Conservation (phyloP, 2,888 invertebrate genomes). For the Disparrhopalites patrizii region DNA sequence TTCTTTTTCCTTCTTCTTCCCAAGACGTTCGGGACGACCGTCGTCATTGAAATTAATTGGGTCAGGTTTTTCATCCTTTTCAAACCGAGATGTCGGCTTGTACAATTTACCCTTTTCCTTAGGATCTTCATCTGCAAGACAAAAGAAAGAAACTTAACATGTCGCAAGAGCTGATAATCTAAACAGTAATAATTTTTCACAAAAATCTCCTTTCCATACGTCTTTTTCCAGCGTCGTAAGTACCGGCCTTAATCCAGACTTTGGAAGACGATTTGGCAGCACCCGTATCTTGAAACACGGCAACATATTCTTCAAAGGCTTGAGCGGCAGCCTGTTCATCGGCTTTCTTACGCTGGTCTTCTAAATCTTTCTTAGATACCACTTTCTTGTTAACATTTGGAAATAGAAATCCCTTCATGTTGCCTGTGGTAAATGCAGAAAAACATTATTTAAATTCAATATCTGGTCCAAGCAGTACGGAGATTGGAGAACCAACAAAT, state of each 20-base stretch:
- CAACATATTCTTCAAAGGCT: slow-evolving; percentile 95
- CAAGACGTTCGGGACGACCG: slow-evolving; percentile 60
- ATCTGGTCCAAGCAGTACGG: no score
- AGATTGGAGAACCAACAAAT: no score
- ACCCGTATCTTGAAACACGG: slow-evolving; percentile 85
- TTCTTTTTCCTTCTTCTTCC: slow-evolving; percentile 69
- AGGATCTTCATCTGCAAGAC: slow-evolving; percentile 73
- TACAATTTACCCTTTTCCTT: slow-evolving; percentile 87
- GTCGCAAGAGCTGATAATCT: not conserved
- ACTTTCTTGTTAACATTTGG: slow-evolving; percentile 30
- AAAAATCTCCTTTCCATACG: no score
- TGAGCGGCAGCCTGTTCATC: slow-evolving; percentile 88
- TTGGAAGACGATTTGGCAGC: slow-evolving; percentile 65
- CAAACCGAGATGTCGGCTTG: slow-evolving; percentile 78
- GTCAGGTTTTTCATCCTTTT: slow-evolving; percentile 52
- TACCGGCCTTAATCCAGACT: slow-evolving; percentile 97
- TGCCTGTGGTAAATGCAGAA: not conserved
- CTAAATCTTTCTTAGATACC: slow-evolving; percentile 70
- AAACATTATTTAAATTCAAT: no score
- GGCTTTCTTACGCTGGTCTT: slow-evolving; percentile 80
- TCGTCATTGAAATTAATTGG: slow-evolving; percentile 60
- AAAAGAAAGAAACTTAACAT: no score
- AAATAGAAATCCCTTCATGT: slow-evolving; percentile 24
- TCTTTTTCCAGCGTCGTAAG: slow-evolving; percentile 90
- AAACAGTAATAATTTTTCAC: no score